Base-by-base conservation (phyloP, 2,113 vertebrate species). In the Naja naja region DNA sequence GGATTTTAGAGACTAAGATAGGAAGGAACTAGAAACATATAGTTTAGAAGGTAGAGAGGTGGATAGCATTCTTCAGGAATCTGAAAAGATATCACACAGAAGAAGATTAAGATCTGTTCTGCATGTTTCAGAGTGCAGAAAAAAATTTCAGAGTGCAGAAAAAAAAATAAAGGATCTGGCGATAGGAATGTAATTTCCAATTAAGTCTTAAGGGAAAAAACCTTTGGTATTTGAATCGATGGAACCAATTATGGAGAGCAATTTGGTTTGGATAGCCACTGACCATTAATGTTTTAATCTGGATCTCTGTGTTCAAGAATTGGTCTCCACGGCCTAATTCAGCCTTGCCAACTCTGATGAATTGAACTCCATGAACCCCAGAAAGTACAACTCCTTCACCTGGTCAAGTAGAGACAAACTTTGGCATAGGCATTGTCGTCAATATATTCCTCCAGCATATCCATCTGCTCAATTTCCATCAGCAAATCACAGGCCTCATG, bases 381-480 rank as follows among this genome's bases (percentile, higher is more conserved):
- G 8, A n/a, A 43, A 25, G 11, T 49, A 8, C 0, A n/a, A 18
- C 22, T 85, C 34, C 30, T 97, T 97, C 86, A 99, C 99, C 99
- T 99, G 85, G 99, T 99, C 89, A 99, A 97, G 96, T 99, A 99
- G 55, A 99, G 99, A 97, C 99, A 99, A 95, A 99, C 99, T 97
- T 99, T 99, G 91, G 99, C 97, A 34, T 99, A 99, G 16, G 99
- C 99, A 0, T 99, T 99, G 92, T 99, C 99, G 55, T 99, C 99
- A 0, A 99, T 99, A 96, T 99, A 99, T 92, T 98, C 97, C 96
- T 99, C 99, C 94, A 99, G 97, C 99, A 99, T 99, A 94, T 99
- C 98, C 90, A 99, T 98, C 94, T 98, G 98, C 94, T 99, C 99
- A 0, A 99, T 99, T 96, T 99, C 99, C 99, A 99, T 99, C 34